Percentiles rank a stretch among this genome's conserved stretches.
Conservation (phyloP, 2,113 vertebrate genomes). For the Pantherophis guttatus region DNA sequence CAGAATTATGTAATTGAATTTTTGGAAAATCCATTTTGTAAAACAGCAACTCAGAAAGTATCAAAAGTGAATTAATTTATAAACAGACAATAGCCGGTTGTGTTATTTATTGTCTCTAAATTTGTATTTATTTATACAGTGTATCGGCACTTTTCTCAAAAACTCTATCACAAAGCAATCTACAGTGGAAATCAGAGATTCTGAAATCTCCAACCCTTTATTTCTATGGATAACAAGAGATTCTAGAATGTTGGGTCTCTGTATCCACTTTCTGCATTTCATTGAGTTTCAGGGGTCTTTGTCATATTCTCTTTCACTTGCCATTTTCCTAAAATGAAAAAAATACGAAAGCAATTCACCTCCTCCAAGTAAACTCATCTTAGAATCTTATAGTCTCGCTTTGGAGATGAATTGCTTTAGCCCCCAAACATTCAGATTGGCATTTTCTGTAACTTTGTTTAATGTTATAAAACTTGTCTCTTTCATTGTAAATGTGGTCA, state of each 20-base stretch:
- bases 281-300: not conserved
- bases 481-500: not conserved
- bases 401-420: not conserved
- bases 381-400: not conserved
- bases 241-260: not conserved
- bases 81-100: not conserved
- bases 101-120: not conserved
- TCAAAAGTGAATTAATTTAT: not conserved
- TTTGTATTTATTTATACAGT: not conserved
- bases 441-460: not conserved
- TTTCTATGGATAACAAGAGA: not conserved
- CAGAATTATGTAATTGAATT: not conserved
- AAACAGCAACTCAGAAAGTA: not conserved
- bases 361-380: not conserved
- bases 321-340: not conserved
- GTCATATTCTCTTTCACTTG: not conserved
- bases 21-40: not conserved
- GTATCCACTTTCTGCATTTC: not conserved
- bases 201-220: not conserved
- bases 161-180: not conserved
- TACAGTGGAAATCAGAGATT: not conserved
- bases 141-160: not conserved
- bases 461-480: not conserved
- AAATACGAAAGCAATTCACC: not conserved
- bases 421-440: not conserved